A percentile compares a stretch with the other conserved stretches of the same genome.
Conservation (phyloP, 2,888 invertebrate species). For the Taphrorychus bicolor region DNA sequence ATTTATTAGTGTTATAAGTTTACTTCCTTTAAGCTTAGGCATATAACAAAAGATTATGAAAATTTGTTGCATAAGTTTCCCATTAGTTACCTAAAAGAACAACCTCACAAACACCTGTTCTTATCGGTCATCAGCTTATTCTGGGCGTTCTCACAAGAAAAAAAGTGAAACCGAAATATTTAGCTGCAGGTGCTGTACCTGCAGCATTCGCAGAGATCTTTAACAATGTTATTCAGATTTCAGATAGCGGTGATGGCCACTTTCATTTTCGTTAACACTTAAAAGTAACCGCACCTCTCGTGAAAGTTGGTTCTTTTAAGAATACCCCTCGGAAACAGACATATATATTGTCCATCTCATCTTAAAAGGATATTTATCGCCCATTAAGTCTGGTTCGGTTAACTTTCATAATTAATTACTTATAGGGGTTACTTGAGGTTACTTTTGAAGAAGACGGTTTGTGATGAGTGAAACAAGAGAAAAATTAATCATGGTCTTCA, state of each 20-base stretch:
- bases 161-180: constrained; percentile 17
- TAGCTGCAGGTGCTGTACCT: constrained; percentile 11
- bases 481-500: no score
- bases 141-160: not conserved
- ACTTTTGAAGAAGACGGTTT: no score
- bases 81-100: not conserved
- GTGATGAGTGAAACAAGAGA: no score
- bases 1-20: no score
- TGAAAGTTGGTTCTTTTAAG: constrained; percentile 28
- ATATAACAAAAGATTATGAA: not conserved
- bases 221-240: constrained; percentile 16
- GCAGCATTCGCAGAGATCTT: constrained; percentile 10
- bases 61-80: not conserved
- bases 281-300: constrained; percentile 28
- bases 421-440: not conserved
- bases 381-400: not conserved
- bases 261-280: constrained; percentile 21
- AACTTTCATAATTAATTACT: not conserved
- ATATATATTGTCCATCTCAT: not conserved
- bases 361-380: not conserved
- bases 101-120: not conserved
- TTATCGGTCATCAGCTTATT: not conserved
- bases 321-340: constrained; percentile 4
- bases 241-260: constrained; percentile 13
- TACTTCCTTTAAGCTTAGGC: no score